Conservation (phyloP, 2,888 invertebrate species). For the Melanargia galathea region DNA sequence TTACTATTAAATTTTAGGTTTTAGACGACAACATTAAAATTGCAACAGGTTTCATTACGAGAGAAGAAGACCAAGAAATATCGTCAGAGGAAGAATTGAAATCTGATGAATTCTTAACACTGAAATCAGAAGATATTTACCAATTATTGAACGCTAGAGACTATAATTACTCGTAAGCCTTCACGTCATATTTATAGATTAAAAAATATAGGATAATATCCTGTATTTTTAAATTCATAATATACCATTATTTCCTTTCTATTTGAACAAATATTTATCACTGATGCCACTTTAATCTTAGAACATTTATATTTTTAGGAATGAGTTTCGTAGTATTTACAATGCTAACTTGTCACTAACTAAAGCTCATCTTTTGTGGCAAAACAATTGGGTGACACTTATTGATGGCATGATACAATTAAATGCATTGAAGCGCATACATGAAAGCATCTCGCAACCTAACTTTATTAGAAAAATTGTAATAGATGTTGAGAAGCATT, state of each 20-base stretch:
- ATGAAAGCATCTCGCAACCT: constrained; percentile 84
- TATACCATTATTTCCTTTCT: no score
- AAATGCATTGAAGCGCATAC: constrained; percentile 83
- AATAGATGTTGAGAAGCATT: constrained; percentile 51
- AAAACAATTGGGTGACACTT: constrained; percentile 90
- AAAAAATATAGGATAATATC: no score
- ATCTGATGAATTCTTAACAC: constrained; percentile 27
- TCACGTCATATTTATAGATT: no score
- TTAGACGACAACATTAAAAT: constrained; percentile 48
- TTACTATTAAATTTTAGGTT: constrained; percentile 43
- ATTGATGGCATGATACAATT: constrained; percentile 92
- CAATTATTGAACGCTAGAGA: constrained; percentile 47
- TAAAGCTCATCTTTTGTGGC: constrained; percentile 80
- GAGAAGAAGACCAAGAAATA: constrained; percentile 1
- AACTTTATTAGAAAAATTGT: constrained; percentile 58
- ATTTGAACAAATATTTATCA: no score
- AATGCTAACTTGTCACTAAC: constrained; percentile 48
- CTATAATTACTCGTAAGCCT: constrained; percentile 49
- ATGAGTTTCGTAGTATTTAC: constrained; percentile 53
- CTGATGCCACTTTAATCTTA: background rate
- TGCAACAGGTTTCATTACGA: constrained; percentile 47
- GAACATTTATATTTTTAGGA: constrained; percentile 43
- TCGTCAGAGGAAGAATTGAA: background rate
- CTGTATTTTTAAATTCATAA: no score
- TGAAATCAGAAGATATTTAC: constrained; percentile 51